These are phyloP conservation scores for Plodia interpunctella DNA, from an alignment of 1,140 invertebrate genomes.

Conservation along the genomic window DNA sequence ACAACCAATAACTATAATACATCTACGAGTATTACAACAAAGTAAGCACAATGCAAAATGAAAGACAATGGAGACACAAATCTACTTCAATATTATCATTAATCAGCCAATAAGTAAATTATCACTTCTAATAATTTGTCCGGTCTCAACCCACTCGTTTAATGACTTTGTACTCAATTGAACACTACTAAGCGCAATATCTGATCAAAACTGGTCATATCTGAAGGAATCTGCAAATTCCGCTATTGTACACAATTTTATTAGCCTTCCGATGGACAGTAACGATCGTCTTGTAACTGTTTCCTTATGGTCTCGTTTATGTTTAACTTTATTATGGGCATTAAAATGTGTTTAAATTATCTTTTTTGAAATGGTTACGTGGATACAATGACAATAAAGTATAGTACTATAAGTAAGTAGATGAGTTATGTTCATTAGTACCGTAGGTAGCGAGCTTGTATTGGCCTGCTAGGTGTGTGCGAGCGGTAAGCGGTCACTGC, in stretches of 20 bases:
- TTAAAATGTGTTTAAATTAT: conserved; percentile 4
- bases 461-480: too few species aligned
- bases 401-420: background rate
- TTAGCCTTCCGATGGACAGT: background rate
- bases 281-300: background rate
- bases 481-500: too few species aligned
- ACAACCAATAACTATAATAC: too few species aligned
- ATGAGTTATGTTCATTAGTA: too few species aligned
- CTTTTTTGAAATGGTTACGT: background rate
- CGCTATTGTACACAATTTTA: conserved; percentile 5
- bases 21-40: too few species aligned
- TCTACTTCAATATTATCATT: background rate
- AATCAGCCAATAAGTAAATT: background rate
- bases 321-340: background rate
- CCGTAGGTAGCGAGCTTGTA: too few species aligned
- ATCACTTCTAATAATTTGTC: background rate
- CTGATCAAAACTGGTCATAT: background rate
- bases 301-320: conserved; percentile 3
- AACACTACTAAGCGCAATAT: background rate
- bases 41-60: too few species aligned
- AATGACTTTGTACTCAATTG: background rate
- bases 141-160: background rate
- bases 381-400: background rate
- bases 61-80: too few species aligned
- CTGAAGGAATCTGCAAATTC: conserved; percentile 2